Evolutionary conservation across 2,888 invertebrate genomes (phyloP).

Genomic region (Parelbella ahira): DNA sequence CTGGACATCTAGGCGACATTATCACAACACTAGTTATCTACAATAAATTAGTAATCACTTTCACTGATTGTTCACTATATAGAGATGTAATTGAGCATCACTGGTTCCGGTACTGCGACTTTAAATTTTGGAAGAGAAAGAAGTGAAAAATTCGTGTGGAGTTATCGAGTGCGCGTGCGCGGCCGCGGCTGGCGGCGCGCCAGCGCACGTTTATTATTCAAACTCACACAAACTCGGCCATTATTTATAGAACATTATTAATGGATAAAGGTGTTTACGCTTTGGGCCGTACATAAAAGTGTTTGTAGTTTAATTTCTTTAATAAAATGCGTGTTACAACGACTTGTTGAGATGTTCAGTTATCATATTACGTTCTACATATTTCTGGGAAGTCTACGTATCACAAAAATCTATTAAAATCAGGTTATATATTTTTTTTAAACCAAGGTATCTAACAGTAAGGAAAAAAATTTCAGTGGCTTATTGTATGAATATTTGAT

Average conservation of each 20-base stretch:
- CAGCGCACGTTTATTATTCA: conserved; percentile 70
- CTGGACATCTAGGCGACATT: conserved; percentile 84
- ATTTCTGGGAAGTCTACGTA: too few species aligned
- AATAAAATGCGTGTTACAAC: conserved; percentile 10
- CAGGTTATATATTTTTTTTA: too few species aligned
- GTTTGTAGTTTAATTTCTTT: conserved; percentile 16
- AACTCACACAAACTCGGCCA: conserved; percentile 56
- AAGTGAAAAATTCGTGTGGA: conserved; percentile 60
- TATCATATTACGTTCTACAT: conserved; percentile 3
- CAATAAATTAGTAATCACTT: conserved; percentile 41
- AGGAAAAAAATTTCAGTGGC: too few species aligned
- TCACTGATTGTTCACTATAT: conserved; percentile 41
- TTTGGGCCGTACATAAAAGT: conserved; percentile 15
- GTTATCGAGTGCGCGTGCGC: conserved; percentile 68
- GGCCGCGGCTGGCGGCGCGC: conserved; percentile 54
- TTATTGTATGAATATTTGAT: too few species aligned
- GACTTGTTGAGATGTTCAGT: not conserved
- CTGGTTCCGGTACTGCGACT: conserved; percentile 41
- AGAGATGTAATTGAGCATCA: conserved; percentile 56
- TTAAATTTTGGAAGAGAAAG: conserved; percentile 59
- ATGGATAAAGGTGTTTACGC: conserved; percentile 63
- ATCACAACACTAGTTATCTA: conserved; percentile 36
- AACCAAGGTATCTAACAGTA: too few species aligned
- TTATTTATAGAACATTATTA: conserved; percentile 74
- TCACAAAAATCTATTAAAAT: too few species aligned